phyloP scores from a whole-genome alignment of 2,888 invertebrate species.

The Ophion ventricosus region DNA sequence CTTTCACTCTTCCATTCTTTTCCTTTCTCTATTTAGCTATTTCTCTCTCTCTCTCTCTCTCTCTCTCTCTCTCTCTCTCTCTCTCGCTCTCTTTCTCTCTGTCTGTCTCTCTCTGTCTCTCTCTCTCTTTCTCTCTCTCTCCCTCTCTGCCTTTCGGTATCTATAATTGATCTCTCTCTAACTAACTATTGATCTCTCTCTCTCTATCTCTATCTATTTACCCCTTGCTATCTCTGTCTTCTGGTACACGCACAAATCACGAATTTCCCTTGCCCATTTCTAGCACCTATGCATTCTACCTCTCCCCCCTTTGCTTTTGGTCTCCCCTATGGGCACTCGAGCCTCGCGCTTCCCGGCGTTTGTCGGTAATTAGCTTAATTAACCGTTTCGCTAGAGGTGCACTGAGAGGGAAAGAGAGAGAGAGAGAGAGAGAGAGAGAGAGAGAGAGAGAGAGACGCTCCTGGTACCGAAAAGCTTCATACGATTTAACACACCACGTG shows the following conservation, averaged over 20 bases:
- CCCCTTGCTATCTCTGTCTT: slow-evolving; percentile 14
- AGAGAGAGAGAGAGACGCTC: slow-evolving; percentile 35
- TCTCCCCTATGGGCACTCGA: slow-evolving; percentile 53
- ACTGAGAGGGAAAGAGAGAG: slow-evolving; percentile 16
- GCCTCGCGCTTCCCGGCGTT: slow-evolving; percentile 63
- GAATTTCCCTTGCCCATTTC: slow-evolving; percentile 31
- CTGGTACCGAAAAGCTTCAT: slow-evolving; percentile 69
- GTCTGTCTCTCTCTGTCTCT: slow-evolving; percentile 19
- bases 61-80: slow-evolving; percentile 54
- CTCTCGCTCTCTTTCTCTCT: neutral
- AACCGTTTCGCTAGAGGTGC: slow-evolving; percentile 55
- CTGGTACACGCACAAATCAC: slow-evolving; percentile 30
- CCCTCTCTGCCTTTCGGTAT: slow-evolving; percentile 51
- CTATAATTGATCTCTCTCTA: slow-evolving; percentile 9
- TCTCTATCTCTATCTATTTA: neutral
- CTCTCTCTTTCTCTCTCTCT: slow-evolving; percentile 1
- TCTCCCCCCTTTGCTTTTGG: slow-evolving; percentile 62
- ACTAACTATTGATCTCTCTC: neutral
- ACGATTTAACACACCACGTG: slow-evolving; percentile 67
- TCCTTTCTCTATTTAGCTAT: no score
- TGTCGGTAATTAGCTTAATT: slow-evolving; percentile 69
- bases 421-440: neutral
- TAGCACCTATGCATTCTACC: slow-evolving; percentile 70
- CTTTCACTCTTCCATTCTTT: neutral
- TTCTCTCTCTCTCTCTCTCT: neutral